phyloP scores from a whole-genome alignment of 64 coral and sea anemone genomes.

The Montipora foliosa region DNA sequence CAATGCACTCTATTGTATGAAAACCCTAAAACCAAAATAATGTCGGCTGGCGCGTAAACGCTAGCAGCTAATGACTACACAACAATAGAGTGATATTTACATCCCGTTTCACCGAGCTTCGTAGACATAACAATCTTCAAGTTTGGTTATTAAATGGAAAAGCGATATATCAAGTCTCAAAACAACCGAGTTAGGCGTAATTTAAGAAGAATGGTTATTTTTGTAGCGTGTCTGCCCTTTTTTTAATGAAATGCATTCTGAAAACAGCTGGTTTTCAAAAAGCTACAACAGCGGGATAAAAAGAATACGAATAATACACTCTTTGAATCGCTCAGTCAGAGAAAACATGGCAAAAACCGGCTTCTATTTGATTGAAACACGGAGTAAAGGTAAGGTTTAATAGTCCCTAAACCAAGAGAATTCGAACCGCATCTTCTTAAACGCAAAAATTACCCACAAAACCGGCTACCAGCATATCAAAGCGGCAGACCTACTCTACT shows the following conservation, averaged over 20 bases:
- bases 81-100: conserved; percentile 46
- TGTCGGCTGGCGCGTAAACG: neutral
- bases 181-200: conserved; percentile 38
- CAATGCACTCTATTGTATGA: conserved; percentile 27
- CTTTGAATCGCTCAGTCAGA: too few relatives aligned
- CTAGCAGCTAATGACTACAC: neutral
- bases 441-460: too few relatives aligned
- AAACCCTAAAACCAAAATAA: conserved; percentile 21
- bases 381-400: too few relatives aligned
- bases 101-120: neutral
- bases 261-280: conserved; percentile 11
- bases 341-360: neutral
- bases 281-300: neutral
- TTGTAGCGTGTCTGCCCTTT: conserved; percentile 6
- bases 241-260: neutral
- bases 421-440: too few relatives aligned
- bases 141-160: conserved; percentile 44
- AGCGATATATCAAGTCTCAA: conserved; percentile 59
- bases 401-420: too few relatives aligned
- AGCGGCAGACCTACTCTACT: too few relatives aligned
- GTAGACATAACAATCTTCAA: conserved; percentile 49
- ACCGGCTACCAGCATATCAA: too few relatives aligned
- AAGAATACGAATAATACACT: too few relatives aligned
- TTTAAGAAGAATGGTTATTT: conserved; percentile 57
- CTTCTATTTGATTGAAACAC: neutral